Percentiles rank a stretch among this genome's conserved stretches.
Conservation (phyloP, 1,140 invertebrate species). For the Drosophila simulans region DNA sequence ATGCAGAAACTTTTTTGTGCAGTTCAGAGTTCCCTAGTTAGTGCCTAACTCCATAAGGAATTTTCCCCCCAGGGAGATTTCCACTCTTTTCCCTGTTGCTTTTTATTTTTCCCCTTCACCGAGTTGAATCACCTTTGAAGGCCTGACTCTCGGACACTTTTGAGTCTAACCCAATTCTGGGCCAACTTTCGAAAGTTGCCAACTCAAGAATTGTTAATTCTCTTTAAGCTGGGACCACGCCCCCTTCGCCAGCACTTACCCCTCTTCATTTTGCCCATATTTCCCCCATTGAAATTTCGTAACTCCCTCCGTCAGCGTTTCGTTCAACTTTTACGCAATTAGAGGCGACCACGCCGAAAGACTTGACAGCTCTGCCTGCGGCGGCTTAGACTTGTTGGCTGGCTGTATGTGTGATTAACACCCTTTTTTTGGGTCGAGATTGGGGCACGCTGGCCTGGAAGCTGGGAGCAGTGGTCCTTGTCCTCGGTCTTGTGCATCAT, state of each 20-base stretch:
- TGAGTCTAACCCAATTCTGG: conserved; percentile 48
- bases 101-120: neutral
- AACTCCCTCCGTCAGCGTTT: conserved; percentile 40
- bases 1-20: conserved; percentile 11
- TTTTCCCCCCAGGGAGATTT: conserved; percentile 15
- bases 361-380: conserved; percentile 41
- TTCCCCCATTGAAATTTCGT: neutral
- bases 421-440: conserved; percentile 18
- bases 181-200: conserved; percentile 46
- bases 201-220: conserved; percentile 55
- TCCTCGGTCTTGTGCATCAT: conserved; percentile 51
- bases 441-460: neutral
- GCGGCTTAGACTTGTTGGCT: conserved; percentile 43
- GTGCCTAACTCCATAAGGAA: conserved; percentile 35
- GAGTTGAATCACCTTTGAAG: conserved; percentile 51
- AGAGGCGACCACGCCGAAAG: conserved; percentile 48
- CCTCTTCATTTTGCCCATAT: neutral
- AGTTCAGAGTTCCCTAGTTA: conserved; percentile 33
- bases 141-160: conserved; percentile 39
- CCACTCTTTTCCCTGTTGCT: neutral
- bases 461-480: conserved; percentile 24
- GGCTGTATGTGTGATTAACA: conserved; percentile 43
- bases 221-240: conserved; percentile 38
- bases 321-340: conserved; percentile 53
- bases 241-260: neutral